Evolutionary conservation across 2,113 vertebrate genomes (phyloP), one percentile per base, ranked within the genome.

Genomic region (Blennius ocellaris): DNA sequence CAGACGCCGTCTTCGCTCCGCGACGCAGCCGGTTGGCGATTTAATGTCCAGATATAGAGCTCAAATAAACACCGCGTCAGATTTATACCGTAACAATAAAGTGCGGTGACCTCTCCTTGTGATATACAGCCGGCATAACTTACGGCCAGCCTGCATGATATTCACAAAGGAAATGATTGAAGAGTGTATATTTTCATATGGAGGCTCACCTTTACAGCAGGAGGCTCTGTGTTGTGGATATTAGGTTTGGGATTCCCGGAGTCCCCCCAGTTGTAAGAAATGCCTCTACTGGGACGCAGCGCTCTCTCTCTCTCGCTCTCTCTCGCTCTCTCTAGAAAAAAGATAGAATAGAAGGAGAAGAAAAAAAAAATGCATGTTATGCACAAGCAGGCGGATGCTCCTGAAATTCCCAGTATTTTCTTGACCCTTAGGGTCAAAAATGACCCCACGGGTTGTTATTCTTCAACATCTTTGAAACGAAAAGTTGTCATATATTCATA

Each of bases 161-260:
- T 84, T 84, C 70, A 86, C 79, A 74, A 85, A 83, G 74, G 73
- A 64, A 38, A 43, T 85, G 80, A 82, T 48, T 82, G 76, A 88
- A 69, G 78, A 73, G 47, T 48, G 61, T 71, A 57, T 62, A 64
- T 79, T 73, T 77, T 70, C 74, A 81, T 66, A 51, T 38, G n/a
- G 68, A 71, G 39, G 64, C 76, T 87, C 70, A 81, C 81, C 73
- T 80, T 86, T 71, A 79, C 73, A 67, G 73, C 54, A 63, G 72
- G 61, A 81, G 60, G 66, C 68, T 78, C 71, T 80, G 78, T 80
- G 81, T 69, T 83, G 77, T 89, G 89, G 81, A 91, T 91, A 90
- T 92, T 86, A 86, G 88, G 76, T 90, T 71, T 80, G 84, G 82
- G 90, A 90, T 71, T 90, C 83, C 80, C 84, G 82, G 90, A 90